Conservation (phyloP, 2,113 vertebrate species). For the Pachyramphus minor region DNA sequence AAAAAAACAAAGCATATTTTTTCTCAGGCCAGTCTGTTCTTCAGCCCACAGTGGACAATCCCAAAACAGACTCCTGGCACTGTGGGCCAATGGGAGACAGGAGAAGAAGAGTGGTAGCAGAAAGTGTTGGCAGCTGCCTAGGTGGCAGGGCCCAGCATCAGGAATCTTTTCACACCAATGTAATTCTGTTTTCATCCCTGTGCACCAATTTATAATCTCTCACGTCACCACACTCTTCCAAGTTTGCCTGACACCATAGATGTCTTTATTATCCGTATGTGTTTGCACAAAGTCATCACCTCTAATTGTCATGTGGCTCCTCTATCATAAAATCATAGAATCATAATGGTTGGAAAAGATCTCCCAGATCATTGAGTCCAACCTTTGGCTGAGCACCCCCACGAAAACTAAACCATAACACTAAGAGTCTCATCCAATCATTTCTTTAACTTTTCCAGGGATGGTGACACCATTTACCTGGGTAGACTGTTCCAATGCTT, state of each 20-base stretch:
- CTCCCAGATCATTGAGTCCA: accelerated
- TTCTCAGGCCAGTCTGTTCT: not conserved
- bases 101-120: not conserved
- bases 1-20: not conserved
- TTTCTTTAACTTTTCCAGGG: not conserved
- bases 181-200: not conserved
- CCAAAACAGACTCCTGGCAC: not conserved
- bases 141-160: not conserved
- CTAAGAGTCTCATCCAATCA: not conserved
- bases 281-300: not conserved
- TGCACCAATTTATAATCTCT: not conserved
- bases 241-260: not conserved
- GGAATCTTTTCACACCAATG: not conserved
- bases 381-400: not conserved
- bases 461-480: not conserved
- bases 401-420: not conserved
- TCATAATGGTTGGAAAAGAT: not conserved
- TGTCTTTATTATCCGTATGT: not conserved
- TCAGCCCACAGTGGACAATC: not conserved
- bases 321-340: not conserved
- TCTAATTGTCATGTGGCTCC: not conserved
- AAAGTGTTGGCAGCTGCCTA: not conserved
- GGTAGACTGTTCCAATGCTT: not conserved
- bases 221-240: not conserved
- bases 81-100: accelerated